A percentile compares a stretch with the other conserved stretches of the same genome.
These are phyloP conservation scores for Eristalinus aeneus DNA, from an alignment of 2,888 invertebrate species.

Conservation along the genomic window DNA sequence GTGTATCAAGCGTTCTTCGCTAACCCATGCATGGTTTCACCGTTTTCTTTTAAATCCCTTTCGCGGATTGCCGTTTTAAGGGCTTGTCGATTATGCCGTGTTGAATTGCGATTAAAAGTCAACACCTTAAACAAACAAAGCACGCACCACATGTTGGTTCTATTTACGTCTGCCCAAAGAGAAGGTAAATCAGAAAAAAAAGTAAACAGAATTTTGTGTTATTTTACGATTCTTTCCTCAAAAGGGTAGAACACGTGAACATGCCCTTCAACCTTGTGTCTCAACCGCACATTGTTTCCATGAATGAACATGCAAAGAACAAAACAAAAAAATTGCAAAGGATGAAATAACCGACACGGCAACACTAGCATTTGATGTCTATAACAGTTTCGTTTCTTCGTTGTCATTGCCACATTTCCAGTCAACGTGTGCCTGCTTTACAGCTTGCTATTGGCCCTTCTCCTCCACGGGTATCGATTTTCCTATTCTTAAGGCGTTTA, in stretches of 20 bases:
- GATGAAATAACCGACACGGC: constrained; percentile 2
- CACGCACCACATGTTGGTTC: constrained; percentile 9
- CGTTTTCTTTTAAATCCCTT: background rate
- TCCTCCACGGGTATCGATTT: constrained; percentile 60
- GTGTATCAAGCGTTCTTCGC: background rate
- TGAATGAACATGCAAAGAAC: constrained; percentile 18
- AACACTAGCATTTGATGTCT: constrained; percentile 32
- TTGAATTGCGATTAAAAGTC: constrained; percentile 2
- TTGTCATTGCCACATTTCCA: constrained; percentile 32
- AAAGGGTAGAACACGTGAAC: constrained; percentile 37
- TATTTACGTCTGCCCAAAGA: constrained; percentile 3
- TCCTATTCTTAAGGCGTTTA: constrained; percentile 54
- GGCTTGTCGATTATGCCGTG: background rate
- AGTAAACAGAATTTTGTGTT: constrained; percentile 12
- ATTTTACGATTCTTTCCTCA: constrained; percentile 18
- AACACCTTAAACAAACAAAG: constrained; percentile 2
- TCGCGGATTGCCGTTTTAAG: background rate
- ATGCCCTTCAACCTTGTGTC: constrained; percentile 33
- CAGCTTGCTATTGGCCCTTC: constrained; percentile 56
- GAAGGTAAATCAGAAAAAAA: constrained; percentile 1
- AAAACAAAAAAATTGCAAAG: background rate
- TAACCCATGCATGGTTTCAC: background rate
- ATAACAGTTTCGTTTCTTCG: constrained; percentile 35
- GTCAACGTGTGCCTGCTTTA: constrained; percentile 27
- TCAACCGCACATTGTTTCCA: constrained; percentile 38